Percentiles rank a stretch among this genome's conserved stretches.
Evolutionary conservation across 2,113 vertebrate species (phyloP).

Genomic region (Nannospalax galili): DNA sequence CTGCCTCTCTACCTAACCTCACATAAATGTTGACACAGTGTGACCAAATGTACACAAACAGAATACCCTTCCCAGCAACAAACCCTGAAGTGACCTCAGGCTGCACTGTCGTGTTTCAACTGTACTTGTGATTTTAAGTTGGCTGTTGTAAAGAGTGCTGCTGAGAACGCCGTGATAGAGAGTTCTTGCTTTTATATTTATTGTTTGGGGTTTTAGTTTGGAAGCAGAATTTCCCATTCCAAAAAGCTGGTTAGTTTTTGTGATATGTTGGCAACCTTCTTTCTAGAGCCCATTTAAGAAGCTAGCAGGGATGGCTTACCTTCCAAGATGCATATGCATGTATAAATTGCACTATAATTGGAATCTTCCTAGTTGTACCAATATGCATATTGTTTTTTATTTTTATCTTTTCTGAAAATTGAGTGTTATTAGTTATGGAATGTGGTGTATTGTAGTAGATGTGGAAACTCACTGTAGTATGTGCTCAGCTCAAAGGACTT

Average conservation of each 20-base stretch:
- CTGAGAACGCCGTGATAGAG: conserved; percentile 28
- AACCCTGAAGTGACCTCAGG: background rate
- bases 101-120: background rate
- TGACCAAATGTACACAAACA: background rate
- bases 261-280: background rate
- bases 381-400: background rate
- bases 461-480: background rate
- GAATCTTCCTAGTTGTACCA: background rate
- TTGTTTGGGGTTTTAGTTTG: background rate
- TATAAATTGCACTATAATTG: background rate
- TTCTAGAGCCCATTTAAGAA: background rate
- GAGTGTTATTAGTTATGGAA: background rate
- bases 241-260: background rate
- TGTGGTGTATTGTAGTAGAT: background rate
- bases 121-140: conserved; percentile 43
- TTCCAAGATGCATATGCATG: background rate
- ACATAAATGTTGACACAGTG: conserved; percentile 1
- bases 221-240: conserved; percentile 49
- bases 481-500: background rate
- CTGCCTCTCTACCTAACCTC: background rate
- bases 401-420: background rate
- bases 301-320: background rate
- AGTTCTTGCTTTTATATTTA: conserved; percentile 16
- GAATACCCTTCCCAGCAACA: background rate
- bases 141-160: background rate